Percentiles rank a stretch among this genome's conserved stretches.
Conservation (phyloP, 2,888 invertebrate genomes). For the Cetonia aurata region DNA sequence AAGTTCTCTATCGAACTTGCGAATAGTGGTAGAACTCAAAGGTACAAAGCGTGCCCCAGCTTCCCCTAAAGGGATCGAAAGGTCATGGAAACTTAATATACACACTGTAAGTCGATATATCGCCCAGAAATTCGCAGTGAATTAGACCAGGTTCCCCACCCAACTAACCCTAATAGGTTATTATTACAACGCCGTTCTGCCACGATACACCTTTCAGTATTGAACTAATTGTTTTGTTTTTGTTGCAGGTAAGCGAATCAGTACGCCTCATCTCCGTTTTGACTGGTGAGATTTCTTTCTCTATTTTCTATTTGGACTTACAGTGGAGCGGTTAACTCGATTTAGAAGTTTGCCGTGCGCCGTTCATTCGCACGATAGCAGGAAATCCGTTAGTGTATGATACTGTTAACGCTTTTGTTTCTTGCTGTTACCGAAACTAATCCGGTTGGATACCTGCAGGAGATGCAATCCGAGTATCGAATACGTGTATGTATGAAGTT, state of each 20-base stretch:
- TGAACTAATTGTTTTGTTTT: conserved; percentile 10
- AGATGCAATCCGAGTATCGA: too few relatives aligned
- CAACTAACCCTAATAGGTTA: conserved; percentile 41
- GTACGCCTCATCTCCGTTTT: too few relatives aligned
- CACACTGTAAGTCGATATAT: conserved; percentile 40
- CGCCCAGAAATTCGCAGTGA: conserved; percentile 43
- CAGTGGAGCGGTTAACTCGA: too few relatives aligned
- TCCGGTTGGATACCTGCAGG: too few relatives aligned
- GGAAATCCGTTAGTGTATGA: too few relatives aligned
- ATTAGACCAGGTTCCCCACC: conserved; percentile 36
- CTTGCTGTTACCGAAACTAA: too few relatives aligned
- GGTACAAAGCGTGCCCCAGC: conserved; percentile 7
- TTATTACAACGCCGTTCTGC: conserved; percentile 16
- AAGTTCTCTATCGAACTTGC: background rate
- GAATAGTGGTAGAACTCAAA: conserved; percentile 15
- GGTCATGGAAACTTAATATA: conserved; percentile 43
- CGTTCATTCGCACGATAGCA: too few relatives aligned
- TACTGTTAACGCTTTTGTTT: too few relatives aligned
- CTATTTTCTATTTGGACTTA: too few relatives aligned
- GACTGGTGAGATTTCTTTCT: too few relatives aligned
- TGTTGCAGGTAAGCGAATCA: background rate
- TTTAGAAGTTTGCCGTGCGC: too few relatives aligned
- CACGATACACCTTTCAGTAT: background rate
- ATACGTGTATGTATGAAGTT: too few relatives aligned
- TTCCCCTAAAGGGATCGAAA: conserved; percentile 8